These are phyloP conservation scores for Amblyraja radiata DNA, from an alignment of 2,797 vertebrate species.

Conservation along the genomic window DNA sequence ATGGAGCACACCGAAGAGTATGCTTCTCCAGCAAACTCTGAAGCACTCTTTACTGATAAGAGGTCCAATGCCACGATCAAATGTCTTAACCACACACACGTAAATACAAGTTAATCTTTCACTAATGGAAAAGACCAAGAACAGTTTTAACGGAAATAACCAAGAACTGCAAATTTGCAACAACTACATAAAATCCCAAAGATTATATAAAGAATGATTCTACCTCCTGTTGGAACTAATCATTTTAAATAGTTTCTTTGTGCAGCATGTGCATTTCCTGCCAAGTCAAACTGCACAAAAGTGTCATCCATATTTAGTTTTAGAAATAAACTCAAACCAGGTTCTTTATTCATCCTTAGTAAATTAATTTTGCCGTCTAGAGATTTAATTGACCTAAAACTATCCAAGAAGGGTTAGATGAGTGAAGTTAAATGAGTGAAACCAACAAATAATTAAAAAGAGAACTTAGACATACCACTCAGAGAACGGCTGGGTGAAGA, in stretches of 20 bases:
- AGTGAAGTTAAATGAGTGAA: conserved; percentile 34
- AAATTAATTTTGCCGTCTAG: conserved; percentile 2
- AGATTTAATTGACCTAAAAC: not conserved
- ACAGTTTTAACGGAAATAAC: not conserved
- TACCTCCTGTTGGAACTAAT: not conserved
- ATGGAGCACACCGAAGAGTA: not conserved
- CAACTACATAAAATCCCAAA: not conserved
- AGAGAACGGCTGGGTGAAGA: conserved; percentile 81
- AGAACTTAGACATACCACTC: conserved; percentile 65
- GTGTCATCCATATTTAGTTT: not conserved
- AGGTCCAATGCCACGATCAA: not conserved
- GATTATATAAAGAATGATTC: not conserved
- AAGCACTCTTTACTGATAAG: not conserved
- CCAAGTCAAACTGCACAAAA: not conserved
- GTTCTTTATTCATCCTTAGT: not conserved
- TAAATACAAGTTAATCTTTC: not conserved
- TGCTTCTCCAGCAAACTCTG: not conserved
- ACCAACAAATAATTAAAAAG: not conserved
- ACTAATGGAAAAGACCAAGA: not conserved
- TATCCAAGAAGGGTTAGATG: conserved; percentile 18
- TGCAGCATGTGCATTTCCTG: too few species aligned
- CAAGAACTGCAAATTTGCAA: not conserved
- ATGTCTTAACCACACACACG: not conserved
- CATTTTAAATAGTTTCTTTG: not conserved
- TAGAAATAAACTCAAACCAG: not conserved